phyloP scores from a whole-genome alignment of 2,113 vertebrate species.

The Ptilonorhynchus violaceus region DNA sequence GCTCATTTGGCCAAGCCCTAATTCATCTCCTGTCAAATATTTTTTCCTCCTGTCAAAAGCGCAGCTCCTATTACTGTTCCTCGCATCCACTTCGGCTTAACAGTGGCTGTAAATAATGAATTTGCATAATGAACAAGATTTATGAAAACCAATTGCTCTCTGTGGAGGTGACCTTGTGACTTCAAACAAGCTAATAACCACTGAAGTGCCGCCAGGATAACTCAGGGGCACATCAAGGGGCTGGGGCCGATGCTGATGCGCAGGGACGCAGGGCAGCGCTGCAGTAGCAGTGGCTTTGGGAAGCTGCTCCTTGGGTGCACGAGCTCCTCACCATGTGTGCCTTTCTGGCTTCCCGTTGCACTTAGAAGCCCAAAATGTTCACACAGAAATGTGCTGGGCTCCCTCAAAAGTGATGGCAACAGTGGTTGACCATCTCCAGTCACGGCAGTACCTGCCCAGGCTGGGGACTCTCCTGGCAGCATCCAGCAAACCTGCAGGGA shows the following conservation, averaged over 20 bases:
- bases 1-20: not conserved
- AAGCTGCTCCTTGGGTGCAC: accelerated
- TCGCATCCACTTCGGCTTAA: not conserved
- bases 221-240: accelerated
- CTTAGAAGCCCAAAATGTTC: not conserved
- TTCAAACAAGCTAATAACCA: not conserved
- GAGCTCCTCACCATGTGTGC: accelerated
- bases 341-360: not conserved
- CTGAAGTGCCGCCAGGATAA: not conserved
- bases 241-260: accelerated
- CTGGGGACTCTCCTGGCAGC: not conserved
- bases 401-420: not conserved
- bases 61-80: not conserved
- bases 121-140: not conserved
- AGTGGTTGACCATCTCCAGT: not conserved
- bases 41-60: not conserved
- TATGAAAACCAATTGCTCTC: not conserved
- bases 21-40: not conserved
- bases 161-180: not conserved
- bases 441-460: not conserved
- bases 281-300: not conserved
- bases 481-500: not conserved
- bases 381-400: not conserved
- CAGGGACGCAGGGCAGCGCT: not conserved
- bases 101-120: not conserved